phyloP scores from a whole-genome alignment of 2,797 vertebrate genomes.

The Alfaro cultratus region DNA sequence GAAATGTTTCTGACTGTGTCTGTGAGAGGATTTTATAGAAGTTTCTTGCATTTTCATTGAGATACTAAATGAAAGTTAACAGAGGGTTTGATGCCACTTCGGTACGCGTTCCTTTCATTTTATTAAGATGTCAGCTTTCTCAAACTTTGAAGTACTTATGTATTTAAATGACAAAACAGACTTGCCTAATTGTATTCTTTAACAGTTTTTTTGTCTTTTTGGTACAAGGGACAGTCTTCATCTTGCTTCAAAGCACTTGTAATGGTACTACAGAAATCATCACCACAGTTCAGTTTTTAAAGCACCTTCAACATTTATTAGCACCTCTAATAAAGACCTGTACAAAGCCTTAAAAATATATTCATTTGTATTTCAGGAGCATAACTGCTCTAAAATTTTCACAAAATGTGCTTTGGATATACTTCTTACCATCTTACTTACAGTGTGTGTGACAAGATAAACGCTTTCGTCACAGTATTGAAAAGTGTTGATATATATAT shows the following conservation, averaged over 20 bases:
- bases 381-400: not conserved
- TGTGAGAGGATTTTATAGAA: constrained; percentile 56
- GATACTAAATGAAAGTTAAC: constrained; percentile 35
- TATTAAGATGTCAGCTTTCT: constrained; percentile 43
- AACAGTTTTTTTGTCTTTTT: constrained; percentile 36
- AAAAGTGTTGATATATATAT: not conserved
- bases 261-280: constrained; percentile 69
- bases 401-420: not conserved
- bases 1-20: constrained; percentile 44
- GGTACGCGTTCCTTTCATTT: constrained; percentile 64
- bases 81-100: constrained; percentile 28
- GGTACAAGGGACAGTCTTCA: constrained; percentile 63
- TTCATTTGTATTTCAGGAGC: not conserved
- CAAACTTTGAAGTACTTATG: constrained; percentile 33
- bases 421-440: not conserved
- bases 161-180: constrained; percentile 30
- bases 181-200: constrained; percentile 36
- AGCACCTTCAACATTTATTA: constrained; percentile 14
- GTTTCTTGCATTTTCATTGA: constrained; percentile 56
- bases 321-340: not conserved
- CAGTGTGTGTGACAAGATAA: not conserved
- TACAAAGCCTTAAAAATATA: not conserved
- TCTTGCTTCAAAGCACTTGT: constrained; percentile 72
- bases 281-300: constrained; percentile 22
- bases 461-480: not conserved